phyloP scores from a whole-genome alignment of 1,140 invertebrate species.

The Tachypleus tridentatus region DNA sequence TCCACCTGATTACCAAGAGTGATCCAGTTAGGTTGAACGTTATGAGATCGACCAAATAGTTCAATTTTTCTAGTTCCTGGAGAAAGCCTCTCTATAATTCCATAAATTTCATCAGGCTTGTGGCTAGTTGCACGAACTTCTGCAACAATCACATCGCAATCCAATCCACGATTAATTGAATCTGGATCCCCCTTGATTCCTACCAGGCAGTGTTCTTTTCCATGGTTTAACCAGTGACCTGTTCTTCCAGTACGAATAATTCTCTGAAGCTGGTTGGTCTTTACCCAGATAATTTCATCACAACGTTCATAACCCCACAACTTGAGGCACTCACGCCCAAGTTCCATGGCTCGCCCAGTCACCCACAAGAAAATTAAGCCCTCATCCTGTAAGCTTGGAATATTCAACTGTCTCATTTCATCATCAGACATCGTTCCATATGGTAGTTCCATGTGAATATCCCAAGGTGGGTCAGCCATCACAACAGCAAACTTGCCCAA shows the following conservation, averaged over 20 bases:
- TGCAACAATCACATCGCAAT: slow-evolving; percentile 96
- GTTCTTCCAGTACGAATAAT: slow-evolving; percentile 94
- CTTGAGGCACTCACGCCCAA: slow-evolving; percentile 82
- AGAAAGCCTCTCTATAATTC: slow-evolving; percentile 46
- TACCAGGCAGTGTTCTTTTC: slow-evolving; percentile 95
- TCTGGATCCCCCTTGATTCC: slow-evolving; percentile 91
- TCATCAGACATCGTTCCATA: slow-evolving; percentile 99
- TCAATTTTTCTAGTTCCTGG: slow-evolving; percentile 92
- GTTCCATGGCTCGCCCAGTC: slow-evolving; percentile 93
- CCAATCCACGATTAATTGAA: slow-evolving; percentile 73
- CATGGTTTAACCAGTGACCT: slow-evolving; percentile 97
- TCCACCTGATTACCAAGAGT: slow-evolving; percentile 91
- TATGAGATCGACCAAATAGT: slow-evolving; percentile 91
- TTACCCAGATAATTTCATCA: slow-evolving; percentile 98
- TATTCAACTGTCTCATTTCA: slow-evolving; percentile 90
- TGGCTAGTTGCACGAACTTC: slow-evolving; percentile 95
- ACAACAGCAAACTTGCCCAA: slow-evolving; percentile 86
- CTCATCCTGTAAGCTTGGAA: slow-evolving; percentile 83
- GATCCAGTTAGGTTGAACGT: slow-evolving; percentile 97
- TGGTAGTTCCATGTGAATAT: slow-evolving; percentile 96
- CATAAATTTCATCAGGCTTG: slow-evolving; percentile 98
- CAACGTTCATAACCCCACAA: slow-evolving; percentile 92
- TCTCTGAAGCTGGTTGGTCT: slow-evolving; percentile 93
- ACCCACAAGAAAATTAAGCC: slow-evolving; percentile 97
- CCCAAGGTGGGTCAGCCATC: slow-evolving; percentile 95